Conservation (phyloP, 2,888 invertebrate genomes). For the Gymnoscelis rufifasciata region DNA sequence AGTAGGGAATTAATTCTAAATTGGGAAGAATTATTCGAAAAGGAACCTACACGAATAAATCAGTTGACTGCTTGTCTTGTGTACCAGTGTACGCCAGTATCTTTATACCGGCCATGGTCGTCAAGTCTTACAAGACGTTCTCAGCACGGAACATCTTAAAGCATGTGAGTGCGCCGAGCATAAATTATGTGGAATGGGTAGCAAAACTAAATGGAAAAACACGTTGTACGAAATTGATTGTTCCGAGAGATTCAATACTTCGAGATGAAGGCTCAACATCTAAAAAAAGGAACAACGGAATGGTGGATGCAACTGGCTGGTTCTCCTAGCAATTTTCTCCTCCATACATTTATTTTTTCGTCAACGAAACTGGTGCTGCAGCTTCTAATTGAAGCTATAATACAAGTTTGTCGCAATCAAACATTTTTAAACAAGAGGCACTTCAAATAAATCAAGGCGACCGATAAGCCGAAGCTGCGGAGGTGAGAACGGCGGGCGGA, state of each 20-base stretch:
- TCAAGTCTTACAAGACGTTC: conserved; percentile 19
- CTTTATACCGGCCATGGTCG: conserved; percentile 33
- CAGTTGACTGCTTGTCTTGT: conserved; percentile 25
- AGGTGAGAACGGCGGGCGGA: too few relatives aligned
- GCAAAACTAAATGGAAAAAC: background rate
- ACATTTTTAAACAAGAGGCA: too few relatives aligned
- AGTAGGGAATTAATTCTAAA: background rate
- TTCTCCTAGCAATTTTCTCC: too few relatives aligned
- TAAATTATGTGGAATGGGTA: background rate
- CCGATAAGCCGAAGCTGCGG: too few relatives aligned
- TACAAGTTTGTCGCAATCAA: too few relatives aligned
- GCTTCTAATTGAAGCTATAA: too few relatives aligned
- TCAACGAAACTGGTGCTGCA: too few relatives aligned
- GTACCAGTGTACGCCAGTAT: conserved; percentile 30
- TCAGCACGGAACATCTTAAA: background rate
- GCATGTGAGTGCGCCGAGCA: background rate
- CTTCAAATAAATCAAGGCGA: too few relatives aligned
- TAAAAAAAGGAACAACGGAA: background rate
- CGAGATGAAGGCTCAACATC: background rate
- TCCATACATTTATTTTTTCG: too few relatives aligned
- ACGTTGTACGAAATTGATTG: background rate
- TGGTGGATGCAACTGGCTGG: background rate
- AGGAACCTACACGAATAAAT: background rate
- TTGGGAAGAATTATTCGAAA: background rate
- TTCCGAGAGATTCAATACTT: background rate